Percentiles rank a stretch among this genome's conserved stretches.
These are phyloP conservation scores for Linepithema humile DNA, from an alignment of 1,140 invertebrate species.

Conservation along the genomic window DNA sequence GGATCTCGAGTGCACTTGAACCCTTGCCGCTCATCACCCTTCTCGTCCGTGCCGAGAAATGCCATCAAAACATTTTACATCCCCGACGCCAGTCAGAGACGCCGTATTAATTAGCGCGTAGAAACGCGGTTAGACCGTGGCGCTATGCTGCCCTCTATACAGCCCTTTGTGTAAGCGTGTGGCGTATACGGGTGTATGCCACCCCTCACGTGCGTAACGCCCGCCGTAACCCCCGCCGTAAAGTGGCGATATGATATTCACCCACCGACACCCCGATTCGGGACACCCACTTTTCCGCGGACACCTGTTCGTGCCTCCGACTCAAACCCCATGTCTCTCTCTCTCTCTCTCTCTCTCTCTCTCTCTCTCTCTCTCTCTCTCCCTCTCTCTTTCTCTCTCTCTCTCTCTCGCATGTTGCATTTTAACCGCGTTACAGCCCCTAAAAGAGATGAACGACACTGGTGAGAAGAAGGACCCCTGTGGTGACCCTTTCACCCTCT, in stretches of 20 bases:
- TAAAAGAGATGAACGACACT: conserved; percentile 43
- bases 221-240: conserved; percentile 67
- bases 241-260: conserved; percentile 77
- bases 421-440: conserved; percentile 73
- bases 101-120: conserved; percentile 62
- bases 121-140: conserved; percentile 63
- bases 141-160: conserved; percentile 2
- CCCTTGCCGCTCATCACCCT: background rate
- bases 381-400: conserved; percentile 8
- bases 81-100: conserved; percentile 39
- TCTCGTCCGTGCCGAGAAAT: conserved; percentile 8
- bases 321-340: conserved; percentile 27
- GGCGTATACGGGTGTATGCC: background rate
- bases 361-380: background rate
- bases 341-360: background rate
- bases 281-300: conserved; percentile 71
- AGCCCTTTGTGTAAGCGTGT: background rate
- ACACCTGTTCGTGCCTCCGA: conserved; percentile 74
- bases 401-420: conserved; percentile 65
- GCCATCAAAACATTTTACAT: conserved; percentile 59
- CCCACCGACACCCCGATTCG: conserved; percentile 55
- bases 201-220: conserved; percentile 23
- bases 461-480: conserved; percentile 33
- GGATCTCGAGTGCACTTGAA: background rate
- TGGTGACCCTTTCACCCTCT: conserved; percentile 60